A percentile compares a stretch with the other conserved stretches of the same genome.
Evolutionary conservation across 2,797 vertebrate genomes (phyloP).

Genomic region (Fratercula arctica): DNA sequence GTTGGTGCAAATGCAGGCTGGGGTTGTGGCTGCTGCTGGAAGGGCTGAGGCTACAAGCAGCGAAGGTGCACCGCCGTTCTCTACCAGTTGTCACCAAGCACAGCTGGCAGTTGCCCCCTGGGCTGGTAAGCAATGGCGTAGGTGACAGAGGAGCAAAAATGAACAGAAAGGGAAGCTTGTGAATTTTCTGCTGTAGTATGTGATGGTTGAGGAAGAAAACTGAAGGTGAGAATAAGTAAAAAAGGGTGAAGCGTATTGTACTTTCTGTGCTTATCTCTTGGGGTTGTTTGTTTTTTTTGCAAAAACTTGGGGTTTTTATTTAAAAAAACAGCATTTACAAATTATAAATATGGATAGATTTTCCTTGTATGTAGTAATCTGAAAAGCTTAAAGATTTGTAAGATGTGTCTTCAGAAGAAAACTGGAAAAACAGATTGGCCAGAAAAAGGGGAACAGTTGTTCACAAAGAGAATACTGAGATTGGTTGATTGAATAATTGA

Average conservation of each 20-base stretch:
- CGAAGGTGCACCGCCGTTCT: too few species aligned
- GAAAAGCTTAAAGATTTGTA: neutral
- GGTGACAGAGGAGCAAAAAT: neutral
- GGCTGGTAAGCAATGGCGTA: neutral
- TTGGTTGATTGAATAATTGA: neutral
- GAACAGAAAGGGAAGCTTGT: neutral
- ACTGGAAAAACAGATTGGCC: neutral
- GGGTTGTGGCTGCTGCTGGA: neutral
- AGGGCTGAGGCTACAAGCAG: neutral
- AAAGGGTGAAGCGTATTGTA: neutral
- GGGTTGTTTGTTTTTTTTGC: too few species aligned
- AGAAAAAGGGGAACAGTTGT: neutral
- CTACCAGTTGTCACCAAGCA: too few species aligned
- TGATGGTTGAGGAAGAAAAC: neutral
- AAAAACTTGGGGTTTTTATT: neutral
- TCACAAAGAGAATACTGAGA: neutral
- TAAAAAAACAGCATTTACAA: neutral
- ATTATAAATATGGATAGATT: neutral
- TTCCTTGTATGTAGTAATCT: neutral
- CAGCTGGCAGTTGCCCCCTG: neutral
- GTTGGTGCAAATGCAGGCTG: neutral
- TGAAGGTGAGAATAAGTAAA: neutral
- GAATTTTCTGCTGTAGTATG: neutral
- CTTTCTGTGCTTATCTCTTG: neutral
- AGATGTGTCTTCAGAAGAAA: neutral